Evolutionary conservation across 2,113 vertebrate species (phyloP).

Genomic region (Melanostigma gelatinosum): DNA sequence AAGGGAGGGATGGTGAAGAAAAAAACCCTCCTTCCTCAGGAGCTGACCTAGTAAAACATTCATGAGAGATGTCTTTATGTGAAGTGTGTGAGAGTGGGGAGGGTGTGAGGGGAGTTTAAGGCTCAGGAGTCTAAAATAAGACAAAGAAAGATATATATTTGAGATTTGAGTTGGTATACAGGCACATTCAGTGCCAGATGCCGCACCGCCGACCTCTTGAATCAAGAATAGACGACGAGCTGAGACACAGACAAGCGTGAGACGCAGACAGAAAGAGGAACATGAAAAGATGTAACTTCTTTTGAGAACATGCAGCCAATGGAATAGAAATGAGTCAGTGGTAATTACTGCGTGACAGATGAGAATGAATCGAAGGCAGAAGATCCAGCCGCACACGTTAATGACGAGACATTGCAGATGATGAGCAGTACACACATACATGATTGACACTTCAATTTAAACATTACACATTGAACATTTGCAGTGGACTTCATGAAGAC

Average conservation of each 20-base stretch:
- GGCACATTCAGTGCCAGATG: conserved; percentile 29
- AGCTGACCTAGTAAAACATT: conserved; percentile 73
- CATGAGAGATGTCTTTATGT: conserved; percentile 67
- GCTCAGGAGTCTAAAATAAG: conserved; percentile 64
- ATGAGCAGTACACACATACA: conserved; percentile 28
- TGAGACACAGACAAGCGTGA: not conserved
- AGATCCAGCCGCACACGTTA: conserved; percentile 17
- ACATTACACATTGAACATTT: conserved; percentile 8
- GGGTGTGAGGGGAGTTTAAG: conserved; percentile 23
- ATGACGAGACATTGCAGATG: conserved; percentile 30
- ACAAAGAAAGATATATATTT: conserved; percentile 25
- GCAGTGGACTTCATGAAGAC: conserved; percentile 6
- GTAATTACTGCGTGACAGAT: conserved; percentile 24
- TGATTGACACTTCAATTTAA: conserved; percentile 56
- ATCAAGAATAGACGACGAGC: conserved; percentile 31
- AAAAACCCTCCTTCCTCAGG: conserved; percentile 53
- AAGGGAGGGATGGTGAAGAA: conserved; percentile 24
- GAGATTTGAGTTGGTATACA: conserved; percentile 47
- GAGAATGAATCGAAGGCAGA: conserved; percentile 23
- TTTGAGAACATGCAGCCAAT: not conserved
- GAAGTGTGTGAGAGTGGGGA: conserved; percentile 19
- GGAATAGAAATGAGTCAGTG: conserved; percentile 17
- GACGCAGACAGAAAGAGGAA: not conserved
- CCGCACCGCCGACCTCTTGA: conserved; percentile 21
- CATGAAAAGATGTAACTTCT: conserved; percentile 11